Conservation (phyloP, 2,113 vertebrate genomes). For the Meleagris gallopavo region DNA sequence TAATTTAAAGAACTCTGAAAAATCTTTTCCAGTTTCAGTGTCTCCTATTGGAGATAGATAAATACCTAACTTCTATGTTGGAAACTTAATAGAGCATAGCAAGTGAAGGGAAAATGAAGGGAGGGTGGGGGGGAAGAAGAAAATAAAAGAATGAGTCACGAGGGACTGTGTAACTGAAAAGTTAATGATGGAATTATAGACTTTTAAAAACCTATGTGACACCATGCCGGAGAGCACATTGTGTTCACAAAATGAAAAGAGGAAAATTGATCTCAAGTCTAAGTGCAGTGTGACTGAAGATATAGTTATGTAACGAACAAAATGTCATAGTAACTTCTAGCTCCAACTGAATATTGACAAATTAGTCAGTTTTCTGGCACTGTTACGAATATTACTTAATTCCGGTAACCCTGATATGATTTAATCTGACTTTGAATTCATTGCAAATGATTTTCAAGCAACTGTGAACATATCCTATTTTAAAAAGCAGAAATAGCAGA, state of each 20-base stretch:
- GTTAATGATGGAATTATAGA: neutral
- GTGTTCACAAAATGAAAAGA: neutral
- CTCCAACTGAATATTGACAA: neutral
- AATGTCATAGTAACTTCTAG: neutral
- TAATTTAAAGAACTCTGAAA: neutral
- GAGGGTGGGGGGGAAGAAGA: no score
- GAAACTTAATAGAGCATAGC: neutral
- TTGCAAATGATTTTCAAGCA: neutral
- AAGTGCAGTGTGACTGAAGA: neutral
- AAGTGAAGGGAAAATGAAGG: neutral
- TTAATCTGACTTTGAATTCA: neutral
- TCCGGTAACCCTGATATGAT: neutral
- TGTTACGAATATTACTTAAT: neutral
- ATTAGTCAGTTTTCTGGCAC: neutral
- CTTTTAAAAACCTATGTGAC: neutral
- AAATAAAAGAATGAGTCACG: neutral
- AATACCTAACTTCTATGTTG: neutral
- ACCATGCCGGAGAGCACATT: neutral
- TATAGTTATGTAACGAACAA: neutral
- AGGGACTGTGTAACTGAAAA: neutral
- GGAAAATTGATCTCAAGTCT: neutral
- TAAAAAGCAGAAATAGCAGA: neutral
- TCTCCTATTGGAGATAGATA: neutral
- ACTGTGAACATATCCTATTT: neutral
- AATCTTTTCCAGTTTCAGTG: neutral